Evolutionary conservation across 1,140 invertebrate genomes (phyloP).

Genomic region (Meloidogyne exigua): DNA sequence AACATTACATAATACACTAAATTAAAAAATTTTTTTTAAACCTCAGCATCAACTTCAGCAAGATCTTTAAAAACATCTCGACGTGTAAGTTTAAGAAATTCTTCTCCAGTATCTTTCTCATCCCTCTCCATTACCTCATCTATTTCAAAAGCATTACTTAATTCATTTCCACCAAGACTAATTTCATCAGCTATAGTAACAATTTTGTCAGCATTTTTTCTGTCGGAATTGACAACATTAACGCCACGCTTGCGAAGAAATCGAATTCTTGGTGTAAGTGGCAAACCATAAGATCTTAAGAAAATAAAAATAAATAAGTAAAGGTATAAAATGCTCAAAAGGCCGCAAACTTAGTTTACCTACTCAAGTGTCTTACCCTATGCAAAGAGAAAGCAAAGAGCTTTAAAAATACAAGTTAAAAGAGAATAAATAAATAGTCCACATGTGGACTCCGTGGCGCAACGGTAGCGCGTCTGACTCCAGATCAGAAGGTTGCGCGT

Average conservation of each 20-base stretch:
- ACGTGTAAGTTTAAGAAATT: constrained; percentile 50
- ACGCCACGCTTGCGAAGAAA: constrained; percentile 48
- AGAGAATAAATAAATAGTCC: neutral
- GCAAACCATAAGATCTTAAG: constrained; percentile 56
- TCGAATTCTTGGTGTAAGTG: constrained; percentile 55
- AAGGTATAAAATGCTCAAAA: no score
- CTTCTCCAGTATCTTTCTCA: constrained; percentile 41
- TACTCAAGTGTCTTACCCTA: no score
- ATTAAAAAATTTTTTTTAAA: neutral
- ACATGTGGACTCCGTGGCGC: constrained; percentile 60
- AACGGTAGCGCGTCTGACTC: constrained; percentile 38
- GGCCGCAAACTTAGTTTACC: no score
- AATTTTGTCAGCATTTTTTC: neutral
- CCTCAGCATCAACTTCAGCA: constrained; percentile 16
- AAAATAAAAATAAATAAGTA: constrained; percentile 8
- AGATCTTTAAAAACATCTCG: constrained; percentile 49
- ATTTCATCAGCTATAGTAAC: constrained; percentile 10
- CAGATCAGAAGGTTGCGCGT: constrained; percentile 42
- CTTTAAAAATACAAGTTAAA: neutral
- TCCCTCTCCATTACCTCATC: constrained; percentile 34
- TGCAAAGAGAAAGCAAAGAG: no score
- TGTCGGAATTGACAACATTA: constrained; percentile 30
- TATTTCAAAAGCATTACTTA: constrained; percentile 10
- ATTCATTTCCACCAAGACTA: neutral
- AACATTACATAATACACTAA: neutral